Conservation (phyloP, 2,113 vertebrate genomes). For the Alouatta palliata region DNA sequence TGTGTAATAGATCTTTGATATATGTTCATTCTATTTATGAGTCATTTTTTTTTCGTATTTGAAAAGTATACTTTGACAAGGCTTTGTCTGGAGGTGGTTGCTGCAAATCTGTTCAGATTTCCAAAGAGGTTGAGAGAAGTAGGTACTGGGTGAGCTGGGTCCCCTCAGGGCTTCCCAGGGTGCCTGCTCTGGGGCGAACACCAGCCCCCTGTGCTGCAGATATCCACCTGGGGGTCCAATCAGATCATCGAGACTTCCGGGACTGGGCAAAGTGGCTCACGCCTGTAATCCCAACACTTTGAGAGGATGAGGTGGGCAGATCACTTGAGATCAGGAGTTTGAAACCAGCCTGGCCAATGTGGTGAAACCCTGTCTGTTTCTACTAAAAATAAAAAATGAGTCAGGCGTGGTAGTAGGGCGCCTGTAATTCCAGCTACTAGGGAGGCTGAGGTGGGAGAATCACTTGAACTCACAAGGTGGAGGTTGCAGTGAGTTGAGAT, state of each 20-base stretch:
- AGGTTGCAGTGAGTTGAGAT: no score
- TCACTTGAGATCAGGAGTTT: no score
- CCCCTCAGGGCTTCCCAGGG: background rate
- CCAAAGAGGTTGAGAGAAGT: background rate
- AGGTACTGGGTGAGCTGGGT: background rate
- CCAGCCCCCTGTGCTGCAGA: background rate
- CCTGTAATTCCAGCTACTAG: no score
- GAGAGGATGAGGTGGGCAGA: no score
- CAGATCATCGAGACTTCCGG: background rate
- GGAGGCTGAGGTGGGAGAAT: no score
- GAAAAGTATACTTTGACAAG: background rate
- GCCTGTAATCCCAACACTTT: no score
- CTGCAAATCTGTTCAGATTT: background rate
- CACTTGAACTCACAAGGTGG: no score
- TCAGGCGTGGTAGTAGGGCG: no score
- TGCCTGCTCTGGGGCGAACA: background rate
- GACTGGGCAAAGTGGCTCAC: no score
- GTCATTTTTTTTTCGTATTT: background rate
- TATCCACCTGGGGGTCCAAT: background rate
- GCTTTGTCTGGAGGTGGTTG: background rate
- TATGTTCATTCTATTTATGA: background rate
- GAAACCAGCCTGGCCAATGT: no score
- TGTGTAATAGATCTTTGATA: background rate
- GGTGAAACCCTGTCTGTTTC: no score
- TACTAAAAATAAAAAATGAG: no score